A percentile compares a stretch with the other conserved stretches of the same genome.
These are phyloP conservation scores for Xestia rhomboidea DNA, from an alignment of 2,888 invertebrate genomes.

Conservation along the genomic window DNA sequence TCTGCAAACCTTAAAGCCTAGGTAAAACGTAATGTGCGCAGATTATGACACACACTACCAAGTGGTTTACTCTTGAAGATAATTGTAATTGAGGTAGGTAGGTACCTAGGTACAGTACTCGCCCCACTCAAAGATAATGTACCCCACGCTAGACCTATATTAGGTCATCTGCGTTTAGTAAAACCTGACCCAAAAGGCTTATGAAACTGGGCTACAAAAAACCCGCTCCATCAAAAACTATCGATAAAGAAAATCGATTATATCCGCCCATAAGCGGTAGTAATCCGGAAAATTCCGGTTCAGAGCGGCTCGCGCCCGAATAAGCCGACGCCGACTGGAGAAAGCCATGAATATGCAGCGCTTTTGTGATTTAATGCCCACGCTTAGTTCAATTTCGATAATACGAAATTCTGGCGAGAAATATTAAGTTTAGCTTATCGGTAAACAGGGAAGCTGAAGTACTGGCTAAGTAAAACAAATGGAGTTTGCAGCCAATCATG, in stretches of 20 bases:
- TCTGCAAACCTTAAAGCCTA: constrained; percentile 2
- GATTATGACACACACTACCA: constrained; percentile 19
- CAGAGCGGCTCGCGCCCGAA: constrained; percentile 57
- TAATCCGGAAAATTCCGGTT: constrained; percentile 69
- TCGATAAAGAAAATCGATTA: constrained; percentile 69
- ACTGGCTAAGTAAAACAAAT: constrained; percentile 45
- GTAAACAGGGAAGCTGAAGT: constrained; percentile 39
- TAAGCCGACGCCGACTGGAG: constrained; percentile 57
- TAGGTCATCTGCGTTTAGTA: constrained; percentile 41
- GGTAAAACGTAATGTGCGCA: constrained; percentile 22
- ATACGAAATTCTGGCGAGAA: constrained; percentile 53
- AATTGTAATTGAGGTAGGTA: constrained; percentile 27
- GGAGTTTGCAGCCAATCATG: constrained; percentile 34
- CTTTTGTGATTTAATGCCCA: constrained; percentile 66
- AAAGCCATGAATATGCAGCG: constrained; percentile 70
- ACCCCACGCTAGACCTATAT: constrained; percentile 9
- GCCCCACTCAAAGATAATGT: constrained; percentile 27
- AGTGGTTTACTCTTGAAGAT: constrained; percentile 28
- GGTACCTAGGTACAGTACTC: not conserved
- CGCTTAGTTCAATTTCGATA: constrained; percentile 62
- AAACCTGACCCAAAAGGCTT: constrained; percentile 48
- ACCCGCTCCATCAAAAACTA: constrained; percentile 62
- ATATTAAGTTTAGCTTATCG: constrained; percentile 36
- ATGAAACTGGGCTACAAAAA: constrained; percentile 58
- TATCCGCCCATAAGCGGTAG: constrained; percentile 64